Evolutionary conservation across 2,888 invertebrate genomes (phyloP).

Genomic region (Apotomis turbidana): DNA sequence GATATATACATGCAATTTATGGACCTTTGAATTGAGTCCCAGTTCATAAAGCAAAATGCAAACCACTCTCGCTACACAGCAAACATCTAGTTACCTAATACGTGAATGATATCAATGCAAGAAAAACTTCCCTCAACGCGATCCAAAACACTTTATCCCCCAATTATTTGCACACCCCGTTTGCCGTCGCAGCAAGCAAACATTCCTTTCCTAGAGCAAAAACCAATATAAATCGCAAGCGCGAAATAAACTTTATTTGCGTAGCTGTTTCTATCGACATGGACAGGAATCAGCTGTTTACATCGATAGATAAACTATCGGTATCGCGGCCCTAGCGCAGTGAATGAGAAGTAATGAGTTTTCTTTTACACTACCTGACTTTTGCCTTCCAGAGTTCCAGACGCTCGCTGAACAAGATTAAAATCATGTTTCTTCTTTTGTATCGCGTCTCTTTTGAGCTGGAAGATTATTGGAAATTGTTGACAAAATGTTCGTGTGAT

Average conservation of each 20-base stretch:
- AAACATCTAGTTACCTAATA: not conserved
- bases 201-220: slow-evolving; percentile 29
- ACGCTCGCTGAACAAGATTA: slow-evolving; percentile 76
- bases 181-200: slow-evolving; percentile 26
- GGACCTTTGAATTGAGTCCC: no score
- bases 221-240: slow-evolving; percentile 41
- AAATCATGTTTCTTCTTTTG: slow-evolving; percentile 59
- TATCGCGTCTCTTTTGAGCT: slow-evolving; percentile 52
- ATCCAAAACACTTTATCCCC: slow-evolving; percentile 18
- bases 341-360: slow-evolving; percentile 82
- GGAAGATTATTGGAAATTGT: slow-evolving; percentile 52
- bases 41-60: no score
- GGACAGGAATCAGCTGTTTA: slow-evolving; percentile 38
- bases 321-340: slow-evolving; percentile 53
- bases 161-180: slow-evolving; percentile 21
- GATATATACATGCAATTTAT: no score
- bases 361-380: slow-evolving; percentile 80
- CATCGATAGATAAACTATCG: slow-evolving; percentile 56
- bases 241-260: slow-evolving; percentile 42
- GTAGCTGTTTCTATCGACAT: slow-evolving; percentile 36
- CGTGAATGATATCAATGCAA: not conserved
- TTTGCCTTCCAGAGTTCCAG: slow-evolving; percentile 54
- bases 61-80: no score
- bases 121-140: slow-evolving; percentile 1
- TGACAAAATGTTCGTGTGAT: slow-evolving; percentile 37